Percentiles rank a stretch among this genome's conserved stretches.
Evolutionary conservation across 2,888 invertebrate species (phyloP).

Genomic region (Macrostomum cliftonense): DNA sequence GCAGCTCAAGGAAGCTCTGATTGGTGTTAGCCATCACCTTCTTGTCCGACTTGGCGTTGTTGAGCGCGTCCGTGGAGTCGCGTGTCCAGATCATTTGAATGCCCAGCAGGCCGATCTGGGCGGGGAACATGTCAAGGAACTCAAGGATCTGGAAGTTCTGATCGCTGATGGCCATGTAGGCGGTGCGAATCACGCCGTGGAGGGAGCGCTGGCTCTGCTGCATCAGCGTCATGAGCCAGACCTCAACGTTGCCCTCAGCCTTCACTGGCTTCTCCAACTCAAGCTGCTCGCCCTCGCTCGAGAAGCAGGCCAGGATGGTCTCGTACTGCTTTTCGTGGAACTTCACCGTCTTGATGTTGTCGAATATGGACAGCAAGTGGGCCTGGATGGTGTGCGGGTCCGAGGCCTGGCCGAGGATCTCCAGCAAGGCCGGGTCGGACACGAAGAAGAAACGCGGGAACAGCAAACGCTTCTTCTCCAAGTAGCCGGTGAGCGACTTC

Average conservation of each 20-base stretch:
- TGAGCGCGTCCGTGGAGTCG: slow-evolving; percentile 69
- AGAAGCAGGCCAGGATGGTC: slow-evolving; percentile 72
- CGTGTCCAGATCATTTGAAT: slow-evolving; percentile 85
- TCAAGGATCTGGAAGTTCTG: slow-evolving; percentile 48
- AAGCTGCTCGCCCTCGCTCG: slow-evolving; percentile 76
- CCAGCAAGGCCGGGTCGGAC: slow-evolving; percentile 38
- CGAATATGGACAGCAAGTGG: slow-evolving; percentile 80
- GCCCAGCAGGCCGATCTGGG: slow-evolving; percentile 81
- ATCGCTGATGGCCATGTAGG: slow-evolving; percentile 63
- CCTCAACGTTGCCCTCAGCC: slow-evolving; percentile 52
- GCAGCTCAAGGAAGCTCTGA: slow-evolving; percentile 70
- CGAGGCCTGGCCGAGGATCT: slow-evolving; percentile 38
- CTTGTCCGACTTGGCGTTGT: slow-evolving; percentile 72
- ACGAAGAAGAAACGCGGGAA: slow-evolving; percentile 39
- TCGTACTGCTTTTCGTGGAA: slow-evolving; percentile 92
- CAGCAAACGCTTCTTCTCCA: slow-evolving; percentile 37
- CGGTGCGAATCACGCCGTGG: slow-evolving; percentile 72
- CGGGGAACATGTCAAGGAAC: slow-evolving; percentile 79
- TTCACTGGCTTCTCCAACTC: slow-evolving; percentile 63
- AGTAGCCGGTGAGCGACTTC: slow-evolving; percentile 37
- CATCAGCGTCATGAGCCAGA: slow-evolving; percentile 74
- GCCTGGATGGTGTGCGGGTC: slow-evolving; percentile 49
- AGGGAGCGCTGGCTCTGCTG: slow-evolving; percentile 71
- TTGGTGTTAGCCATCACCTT: slow-evolving; percentile 89
- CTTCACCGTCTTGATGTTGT: slow-evolving; percentile 69